Base-by-base conservation (phyloP, 2,113 vertebrate species). In the Manacus vitellinus region DNA sequence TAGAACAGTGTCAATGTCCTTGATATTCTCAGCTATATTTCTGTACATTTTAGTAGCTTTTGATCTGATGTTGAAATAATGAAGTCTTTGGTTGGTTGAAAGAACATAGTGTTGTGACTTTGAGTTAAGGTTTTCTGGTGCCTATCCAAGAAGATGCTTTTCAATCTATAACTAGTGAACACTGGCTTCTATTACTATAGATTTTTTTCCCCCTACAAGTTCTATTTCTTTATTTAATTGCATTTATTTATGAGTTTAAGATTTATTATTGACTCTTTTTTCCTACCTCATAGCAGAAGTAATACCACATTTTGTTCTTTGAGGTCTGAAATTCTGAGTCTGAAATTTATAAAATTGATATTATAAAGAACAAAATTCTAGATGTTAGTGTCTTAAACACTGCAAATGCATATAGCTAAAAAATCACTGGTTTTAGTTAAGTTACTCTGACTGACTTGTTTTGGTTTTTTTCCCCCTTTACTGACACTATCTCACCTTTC, bases 141-240 rank as follows among this genome's bases (percentile, higher is more conserved):
- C 8, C 17, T 66, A 22, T 15, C 15, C 13, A 51, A 65, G 17
- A 43, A 72, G 28, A 20, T 19, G 6, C 13, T 43, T 8, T 54
- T 74, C 25, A 85, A 51, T 51, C 8, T 65, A 2, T 19, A 58
- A 18, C 14, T 65, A 39, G 2, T 25, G 9, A 78, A 6, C n/a
- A 54, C 19, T 1, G 1, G 17, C 1, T 2, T 62, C 7, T 52
- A 21, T 35, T 79, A 3, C 8, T 49, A 11, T 24, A 68, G 10
- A 2, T 12, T 28, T 59, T 16, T 31, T 15, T 23, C 1, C 0
- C 6, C 25, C 11, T 27, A 1, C 6, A 65, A 44, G 2, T 11
- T 72, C 30, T 63, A 13, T 77, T 47, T 65, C 17, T 22, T 70
- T 35, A 31, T 14, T 56, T 49, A 15, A 51, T 51, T 85, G 2